Base-by-base conservation (phyloP, 2,113 vertebrate genomes). In the Panurus biarmicus region DNA sequence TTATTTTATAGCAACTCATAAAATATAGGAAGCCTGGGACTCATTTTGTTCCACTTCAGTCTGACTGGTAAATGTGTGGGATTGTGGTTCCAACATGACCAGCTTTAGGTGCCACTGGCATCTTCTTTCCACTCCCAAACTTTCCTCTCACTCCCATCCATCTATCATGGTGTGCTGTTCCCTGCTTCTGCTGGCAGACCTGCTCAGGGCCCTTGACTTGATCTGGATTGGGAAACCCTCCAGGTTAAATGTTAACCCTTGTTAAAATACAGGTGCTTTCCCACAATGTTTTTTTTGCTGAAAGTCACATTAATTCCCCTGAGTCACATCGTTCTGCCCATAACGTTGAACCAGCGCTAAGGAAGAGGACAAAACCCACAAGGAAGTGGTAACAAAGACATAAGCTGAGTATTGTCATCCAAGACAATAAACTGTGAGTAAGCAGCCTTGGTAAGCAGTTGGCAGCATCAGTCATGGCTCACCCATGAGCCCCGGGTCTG, bases 401-500 rank as follows among this genome's bases (percentile, higher is more conserved):
- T 48, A 25, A 40, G 9, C 28, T 21, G 60, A 29, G 25, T 14
- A 42, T 54, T 84, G 69, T 48, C 23, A 12, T 58, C n/a, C 50
- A 38, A 54, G 48, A 50, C 29, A 65, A 66, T 35, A 11, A 17
- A 28, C 1, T 0, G 1, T 87, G 87, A 85, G 26, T 35, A 19
- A 74, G 38, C 29, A 78, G 50, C 70, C 18, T 47, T 9, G 61
- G 65, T 14, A 29, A 66, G 69, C 29, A 62, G 67, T 2, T 36
- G 85, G 50, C 42, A 93, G 28, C 40, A 21, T 12, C 1, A 6
- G 16, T 1, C 4, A 1, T 4, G 22, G 48, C 64, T 93, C 50
- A 65, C 40, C 38, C 36, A 77, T 0, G 0, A 14, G 7, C 11
- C 12, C 3, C 1, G 4, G 45, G 16, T 40, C 14, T 1, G 4